These are phyloP conservation scores for Clarias pachynema DNA, from an alignment of 2,797 vertebrate species.

Conservation along the genomic window DNA sequence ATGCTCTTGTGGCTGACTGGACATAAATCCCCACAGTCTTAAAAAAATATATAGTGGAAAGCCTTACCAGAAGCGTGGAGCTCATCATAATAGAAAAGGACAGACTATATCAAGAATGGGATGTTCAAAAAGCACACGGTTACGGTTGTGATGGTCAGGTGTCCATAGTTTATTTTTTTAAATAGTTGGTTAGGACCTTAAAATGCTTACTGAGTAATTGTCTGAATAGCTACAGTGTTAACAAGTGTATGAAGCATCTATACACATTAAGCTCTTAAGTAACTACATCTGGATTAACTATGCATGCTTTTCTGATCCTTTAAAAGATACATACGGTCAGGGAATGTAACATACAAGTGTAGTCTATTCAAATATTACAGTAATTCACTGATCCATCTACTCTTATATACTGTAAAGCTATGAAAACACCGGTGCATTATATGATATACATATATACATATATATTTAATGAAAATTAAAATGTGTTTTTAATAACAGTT, in stretches of 20 bases:
- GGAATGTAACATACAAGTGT: slow-evolving; percentile 1
- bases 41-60: neutral
- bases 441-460: no score
- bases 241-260: neutral
- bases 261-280: neutral
- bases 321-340: neutral
- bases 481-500: neutral
- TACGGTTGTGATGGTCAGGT: no score
- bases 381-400: neutral
- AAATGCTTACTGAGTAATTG: neutral
- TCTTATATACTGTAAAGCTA: neutral
- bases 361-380: neutral
- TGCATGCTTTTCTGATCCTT: neutral
- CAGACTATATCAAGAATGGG: neutral
- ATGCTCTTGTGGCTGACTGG: neutral
- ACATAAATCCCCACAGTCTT: neutral
- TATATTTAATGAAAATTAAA: neutral
- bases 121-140: no score
- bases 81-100: neutral
- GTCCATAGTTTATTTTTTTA: neutral
- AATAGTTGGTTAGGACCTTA: neutral
- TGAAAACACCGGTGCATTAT: neutral
- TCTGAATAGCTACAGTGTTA: neutral
- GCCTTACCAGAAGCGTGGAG: neutral
- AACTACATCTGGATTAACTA: neutral